phyloP scores from a whole-genome alignment of 2,888 invertebrate genomes.

The Oscheius onirici region DNA sequence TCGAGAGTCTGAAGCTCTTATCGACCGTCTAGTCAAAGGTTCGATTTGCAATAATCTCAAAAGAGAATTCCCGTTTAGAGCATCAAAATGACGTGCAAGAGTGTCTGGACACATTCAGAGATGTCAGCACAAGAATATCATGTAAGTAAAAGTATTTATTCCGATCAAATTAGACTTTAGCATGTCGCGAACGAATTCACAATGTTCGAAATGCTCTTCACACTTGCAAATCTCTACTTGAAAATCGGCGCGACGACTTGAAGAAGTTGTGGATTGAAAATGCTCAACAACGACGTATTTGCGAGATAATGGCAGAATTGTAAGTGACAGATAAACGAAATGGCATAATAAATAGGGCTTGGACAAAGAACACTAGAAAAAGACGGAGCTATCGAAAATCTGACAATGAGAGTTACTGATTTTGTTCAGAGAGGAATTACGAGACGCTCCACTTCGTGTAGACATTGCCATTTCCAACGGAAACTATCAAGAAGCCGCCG shows the following conservation, averaged over 20 bases:
- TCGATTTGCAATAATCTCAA: conserved; percentile 14
- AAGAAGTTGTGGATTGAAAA: conserved; percentile 93
- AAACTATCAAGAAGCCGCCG: conserved; percentile 36
- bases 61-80: conserved; percentile 72
- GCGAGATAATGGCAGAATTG: conserved; percentile 65
- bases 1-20: conserved; percentile 86
- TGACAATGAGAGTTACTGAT: too few relatives aligned
- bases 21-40: conserved; percentile 86
- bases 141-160: conserved; percentile 64
- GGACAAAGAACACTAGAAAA: too few relatives aligned
- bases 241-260: conserved; percentile 90
- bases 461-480: conserved; percentile 34
- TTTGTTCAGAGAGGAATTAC: conserved; percentile 48
- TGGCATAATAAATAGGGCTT: too few relatives aligned
- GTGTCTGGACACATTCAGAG: conserved; percentile 83
- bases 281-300: conserved; percentile 80
- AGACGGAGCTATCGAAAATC: too few relatives aligned
- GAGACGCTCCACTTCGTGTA: conserved; percentile 49
- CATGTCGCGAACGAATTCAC: conserved; percentile 82
- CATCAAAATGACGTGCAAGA: conserved; percentile 88
- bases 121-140: conserved; percentile 82
- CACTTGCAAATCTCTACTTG: conserved; percentile 85
- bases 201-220: conserved; percentile 84
- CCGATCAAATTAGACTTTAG: conserved; percentile 58
- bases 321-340: conserved; percentile 34